Percentiles rank a stretch among this genome's conserved stretches.
phyloP scores from a whole-genome alignment of 2,797 vertebrate species.

The Momotus momota region DNA sequence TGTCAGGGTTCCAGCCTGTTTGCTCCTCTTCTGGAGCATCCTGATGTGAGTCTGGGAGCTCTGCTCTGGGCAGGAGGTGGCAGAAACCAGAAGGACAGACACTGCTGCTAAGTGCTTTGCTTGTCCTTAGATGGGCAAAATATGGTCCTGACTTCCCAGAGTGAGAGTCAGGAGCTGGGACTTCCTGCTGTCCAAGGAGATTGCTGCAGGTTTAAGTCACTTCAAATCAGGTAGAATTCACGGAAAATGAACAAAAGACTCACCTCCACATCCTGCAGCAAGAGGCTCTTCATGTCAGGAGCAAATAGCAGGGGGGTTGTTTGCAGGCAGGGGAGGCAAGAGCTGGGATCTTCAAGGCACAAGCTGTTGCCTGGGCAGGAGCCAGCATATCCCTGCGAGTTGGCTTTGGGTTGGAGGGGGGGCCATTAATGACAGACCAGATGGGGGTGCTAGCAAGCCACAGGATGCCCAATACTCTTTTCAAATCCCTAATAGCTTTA shows the following conservation, averaged over 20 bases:
- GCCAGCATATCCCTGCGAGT: fast-evolving
- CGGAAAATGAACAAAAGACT: not conserved
- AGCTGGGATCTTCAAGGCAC: not conserved
- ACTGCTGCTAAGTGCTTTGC: not conserved
- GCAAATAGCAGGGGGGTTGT: not conserved
- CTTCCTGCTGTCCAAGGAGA: not conserved
- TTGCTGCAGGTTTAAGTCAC: fast-evolving
- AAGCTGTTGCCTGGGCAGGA: not conserved
- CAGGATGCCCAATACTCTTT: not conserved
- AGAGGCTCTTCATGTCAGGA: not conserved
- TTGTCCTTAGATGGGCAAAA: not conserved
- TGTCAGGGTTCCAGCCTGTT: not conserved
- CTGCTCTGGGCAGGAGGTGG: not conserved
- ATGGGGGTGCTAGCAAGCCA: not conserved
- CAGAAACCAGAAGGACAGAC: not conserved
- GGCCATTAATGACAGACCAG: not conserved
- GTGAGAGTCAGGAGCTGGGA: not conserved
- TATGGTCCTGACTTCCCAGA: fast-evolving
- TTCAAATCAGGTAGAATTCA: not conserved
- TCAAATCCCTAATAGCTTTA: not conserved
- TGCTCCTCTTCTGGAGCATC: not conserved
- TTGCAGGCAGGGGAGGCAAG: not conserved
- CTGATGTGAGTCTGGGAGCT: fast-evolving
- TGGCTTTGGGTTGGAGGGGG: not conserved
- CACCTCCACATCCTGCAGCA: fast-evolving